Evolutionary conservation across 1,140 invertebrate genomes (phyloP), one percentile per base, ranked within the genome.

Genomic region (Solenopsis invicta): DNA sequence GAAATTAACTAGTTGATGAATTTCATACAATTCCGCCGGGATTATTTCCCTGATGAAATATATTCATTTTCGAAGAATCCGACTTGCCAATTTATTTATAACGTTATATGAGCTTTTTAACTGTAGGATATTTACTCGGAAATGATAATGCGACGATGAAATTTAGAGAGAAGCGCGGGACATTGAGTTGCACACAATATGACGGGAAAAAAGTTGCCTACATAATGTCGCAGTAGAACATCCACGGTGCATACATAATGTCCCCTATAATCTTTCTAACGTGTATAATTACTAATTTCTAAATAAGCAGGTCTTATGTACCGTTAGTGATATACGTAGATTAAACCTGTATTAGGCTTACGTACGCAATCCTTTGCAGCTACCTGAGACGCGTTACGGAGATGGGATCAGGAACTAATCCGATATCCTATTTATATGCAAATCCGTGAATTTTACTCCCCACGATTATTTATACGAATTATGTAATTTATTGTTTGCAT

Each of bases 231-330:
- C 37, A n/a, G 37, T 61, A 6, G 41, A 3, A 75, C 56, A 24
- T 74, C 41, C 54, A 48, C 69, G n/a, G 45, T 29, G 56, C 69
- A 48, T 72, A 48, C 24, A 75, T 72, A 59, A 72, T 61, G 67
- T 45, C 13, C 12, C 4, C n/a, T 48, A 54, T 45, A 61, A 74
- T 84, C 4, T 29, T 82, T 84, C 24, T 75, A 61, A 84, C 72
- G 45, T 75, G 80, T 75, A 50, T 75, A 84, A 84, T 82, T 74
- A 74, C 41, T 74, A 82, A 82, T 84, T 74, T 37, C 80, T 74
- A 54, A 74, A 75, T 62, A 84, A 75, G 41, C 69, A 16, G 29
- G 69, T 50, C 69, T 61, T 48, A 21, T 18, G 50, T 84, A 75
- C 69, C 80, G 24, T 84, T 84, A 75, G 54, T n/a, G 21, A 75